Percentiles rank a stretch among this genome's conserved stretches.
Evolutionary conservation across 2,113 vertebrate species (phyloP).

Genomic region (Nycticorax nycticorax): DNA sequence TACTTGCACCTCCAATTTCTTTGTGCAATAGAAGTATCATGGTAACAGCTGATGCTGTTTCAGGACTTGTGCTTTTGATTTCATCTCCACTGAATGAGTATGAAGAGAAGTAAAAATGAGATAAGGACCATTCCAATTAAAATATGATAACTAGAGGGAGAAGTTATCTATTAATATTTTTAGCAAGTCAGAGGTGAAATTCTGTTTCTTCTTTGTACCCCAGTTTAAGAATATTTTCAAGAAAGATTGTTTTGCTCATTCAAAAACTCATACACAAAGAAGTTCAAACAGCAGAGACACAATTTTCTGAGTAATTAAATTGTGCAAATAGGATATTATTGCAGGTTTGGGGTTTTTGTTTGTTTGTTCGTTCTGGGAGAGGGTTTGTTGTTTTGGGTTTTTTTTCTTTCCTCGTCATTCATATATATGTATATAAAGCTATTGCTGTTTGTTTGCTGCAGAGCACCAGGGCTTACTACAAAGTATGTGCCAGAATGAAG

Average conservation of each 20-base stretch:
- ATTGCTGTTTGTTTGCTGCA: not conserved
- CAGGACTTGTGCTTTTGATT: not conserved
- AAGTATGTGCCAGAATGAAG: not conserved
- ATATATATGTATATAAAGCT: not conserved
- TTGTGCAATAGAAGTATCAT: not conserved
- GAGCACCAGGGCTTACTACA: not conserved
- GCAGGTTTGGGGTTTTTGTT: not conserved
- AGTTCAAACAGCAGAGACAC: not conserved
- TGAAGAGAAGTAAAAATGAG: not conserved
- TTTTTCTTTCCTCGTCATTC: not conserved
- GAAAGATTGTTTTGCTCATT: not conserved
- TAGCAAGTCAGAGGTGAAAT: not conserved
- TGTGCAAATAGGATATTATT: not conserved
- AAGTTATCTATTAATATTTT: not conserved
- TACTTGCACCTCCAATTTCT: not conserved
- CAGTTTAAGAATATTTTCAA: not conserved
- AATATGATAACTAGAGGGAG: not conserved
- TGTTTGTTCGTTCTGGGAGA: not conserved
- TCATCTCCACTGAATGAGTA: not conserved
- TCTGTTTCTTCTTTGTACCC: not conserved
- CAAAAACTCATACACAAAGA: not conserved
- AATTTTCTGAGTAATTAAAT: not conserved
- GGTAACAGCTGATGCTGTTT: not conserved
- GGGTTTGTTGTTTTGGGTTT: accelerated
- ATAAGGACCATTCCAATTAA: not conserved